Conservation (phyloP, 2,113 vertebrate genomes). For the Clinocottus analis region DNA sequence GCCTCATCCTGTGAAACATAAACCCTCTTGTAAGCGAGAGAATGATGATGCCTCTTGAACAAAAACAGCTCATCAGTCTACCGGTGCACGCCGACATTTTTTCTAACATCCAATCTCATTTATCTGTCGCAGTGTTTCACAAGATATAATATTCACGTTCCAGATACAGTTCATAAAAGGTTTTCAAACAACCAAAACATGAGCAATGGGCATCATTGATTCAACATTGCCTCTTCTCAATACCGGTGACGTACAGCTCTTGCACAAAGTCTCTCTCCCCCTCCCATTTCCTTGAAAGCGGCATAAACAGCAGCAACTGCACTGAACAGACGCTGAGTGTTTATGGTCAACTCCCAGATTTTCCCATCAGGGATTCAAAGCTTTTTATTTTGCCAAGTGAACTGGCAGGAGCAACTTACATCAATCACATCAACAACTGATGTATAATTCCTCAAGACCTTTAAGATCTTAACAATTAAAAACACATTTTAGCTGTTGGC, state of each 20-base stretch:
- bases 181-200: conserved; percentile 40
- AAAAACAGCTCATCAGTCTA: conserved; percentile 30
- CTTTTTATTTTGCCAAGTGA: conserved; percentile 27
- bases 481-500: not conserved
- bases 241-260: not conserved
- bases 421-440: not conserved
- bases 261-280: not conserved
- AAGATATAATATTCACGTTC: not conserved
- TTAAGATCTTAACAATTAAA: not conserved
- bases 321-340: conserved; percentile 50
- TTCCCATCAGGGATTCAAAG: conserved; percentile 41
- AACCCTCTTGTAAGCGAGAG: conserved; percentile 11
- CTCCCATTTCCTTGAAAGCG: conserved; percentile 29
- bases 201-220: conserved; percentile 11
- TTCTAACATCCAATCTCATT: conserved; percentile 9
- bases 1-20: conserved; percentile 30
- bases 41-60: conserved; percentile 31
- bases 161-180: not conserved
- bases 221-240: not conserved
- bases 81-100: not conserved
- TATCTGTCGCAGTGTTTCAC: not conserved
- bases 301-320: conserved; percentile 55
- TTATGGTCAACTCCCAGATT: conserved; percentile 31
- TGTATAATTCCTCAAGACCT: not conserved
- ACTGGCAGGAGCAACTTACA: not conserved